Evolutionary conservation across 2,113 vertebrate species (phyloP).

Genomic region (Brienomyrus longianalis): DNA sequence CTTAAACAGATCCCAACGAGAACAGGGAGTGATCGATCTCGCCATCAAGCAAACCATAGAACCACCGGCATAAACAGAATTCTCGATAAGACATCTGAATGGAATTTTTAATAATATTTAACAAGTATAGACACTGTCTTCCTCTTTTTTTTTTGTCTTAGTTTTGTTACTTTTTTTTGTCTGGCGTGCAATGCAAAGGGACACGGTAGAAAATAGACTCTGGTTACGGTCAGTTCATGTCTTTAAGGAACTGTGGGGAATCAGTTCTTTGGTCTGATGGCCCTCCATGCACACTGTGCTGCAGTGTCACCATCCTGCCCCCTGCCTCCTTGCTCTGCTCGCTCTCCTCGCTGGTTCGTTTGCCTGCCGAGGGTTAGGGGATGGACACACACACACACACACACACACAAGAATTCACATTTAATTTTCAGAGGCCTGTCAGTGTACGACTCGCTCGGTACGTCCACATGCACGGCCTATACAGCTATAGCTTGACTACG

Average conservation of each 20-base stretch:
- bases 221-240: slow-evolving; percentile 43
- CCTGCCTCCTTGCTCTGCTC: slow-evolving; percentile 15
- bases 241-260: slow-evolving; percentile 42
- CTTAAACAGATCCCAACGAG: neutral
- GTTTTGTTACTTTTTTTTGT: slow-evolving; percentile 49
- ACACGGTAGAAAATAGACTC: slow-evolving; percentile 62
- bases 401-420: neutral
- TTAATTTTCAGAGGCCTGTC: neutral
- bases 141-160: slow-evolving; percentile 46
- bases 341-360: slow-evolving; percentile 22
- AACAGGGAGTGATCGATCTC: neutral
- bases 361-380: slow-evolving; percentile 21
- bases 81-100: slow-evolving; percentile 50
- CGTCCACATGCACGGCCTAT: too few species aligned
- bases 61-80: slow-evolving; percentile 20
- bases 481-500: too few species aligned
- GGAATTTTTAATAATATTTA: slow-evolving; percentile 60
- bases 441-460: neutral
- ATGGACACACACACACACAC: neutral
- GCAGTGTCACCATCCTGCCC: slow-evolving; percentile 33
- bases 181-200: slow-evolving; percentile 64
- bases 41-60: slow-evolving; percentile 6
- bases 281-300: slow-evolving; percentile 50
- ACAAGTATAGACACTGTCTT: slow-evolving; percentile 61
- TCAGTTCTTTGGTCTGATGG: slow-evolving; percentile 65